Percentiles rank a stretch among this genome's conserved stretches.
phyloP scores from a whole-genome alignment of 2,113 vertebrate species.

The Cettia cetti region DNA sequence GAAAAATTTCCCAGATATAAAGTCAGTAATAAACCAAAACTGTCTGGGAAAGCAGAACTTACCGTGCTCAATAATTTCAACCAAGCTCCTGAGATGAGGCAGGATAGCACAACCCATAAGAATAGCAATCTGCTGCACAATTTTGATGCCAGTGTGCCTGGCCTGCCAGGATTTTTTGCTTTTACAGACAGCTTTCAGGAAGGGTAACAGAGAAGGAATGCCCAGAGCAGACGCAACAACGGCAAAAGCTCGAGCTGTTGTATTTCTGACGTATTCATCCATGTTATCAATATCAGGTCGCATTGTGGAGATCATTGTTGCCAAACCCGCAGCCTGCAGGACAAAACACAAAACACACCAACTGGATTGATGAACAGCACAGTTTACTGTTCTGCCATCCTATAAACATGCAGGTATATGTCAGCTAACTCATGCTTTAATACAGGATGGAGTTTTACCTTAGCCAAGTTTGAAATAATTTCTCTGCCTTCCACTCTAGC shows the following conservation, averaged over 20 bases:
- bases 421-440: not conserved
- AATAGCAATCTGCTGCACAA: slow-evolving; percentile 98
- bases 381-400: not conserved
- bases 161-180: slow-evolving; percentile 99
- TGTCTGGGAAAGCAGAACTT: slow-evolving; percentile 49
- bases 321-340: slow-evolving; percentile 93
- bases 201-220: slow-evolving; percentile 94
- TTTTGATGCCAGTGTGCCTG: slow-evolving; percentile 97
- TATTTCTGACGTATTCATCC: slow-evolving; percentile 99
- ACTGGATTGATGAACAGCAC: not conserved
- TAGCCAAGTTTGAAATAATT: slow-evolving; percentile 98
- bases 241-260: slow-evolving; percentile 95
- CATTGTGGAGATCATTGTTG: slow-evolving; percentile 99
- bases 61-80: slow-evolving; percentile 99
- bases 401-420: not conserved
- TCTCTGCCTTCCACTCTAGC: slow-evolving; percentile 98
- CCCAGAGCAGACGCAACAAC: slow-evolving; percentile 97
- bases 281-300: slow-evolving; percentile 98
- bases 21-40: not conserved
- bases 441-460: slow-evolving; percentile 74
- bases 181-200: slow-evolving; percentile 98
- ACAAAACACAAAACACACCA: not conserved
- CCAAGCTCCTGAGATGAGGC: slow-evolving; percentile 96
- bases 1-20: not conserved
- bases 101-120: slow-evolving; percentile 99